Evolutionary conservation across 2,888 invertebrate species (phyloP).

Genomic region (Mythimna lalbum): DNA sequence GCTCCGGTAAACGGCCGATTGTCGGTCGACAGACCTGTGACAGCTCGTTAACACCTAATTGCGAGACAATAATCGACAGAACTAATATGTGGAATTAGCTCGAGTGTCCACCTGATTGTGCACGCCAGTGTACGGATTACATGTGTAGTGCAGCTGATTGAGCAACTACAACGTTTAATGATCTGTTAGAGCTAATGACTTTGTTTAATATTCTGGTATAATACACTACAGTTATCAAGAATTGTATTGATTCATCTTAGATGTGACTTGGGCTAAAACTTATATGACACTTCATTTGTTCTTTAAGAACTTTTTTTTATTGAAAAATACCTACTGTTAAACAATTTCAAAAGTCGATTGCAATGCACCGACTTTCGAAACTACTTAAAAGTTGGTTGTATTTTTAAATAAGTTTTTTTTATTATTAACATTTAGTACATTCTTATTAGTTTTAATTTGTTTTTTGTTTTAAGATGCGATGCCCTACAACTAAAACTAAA

Average conservation of each 20-base stretch:
- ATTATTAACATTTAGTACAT: too few species aligned
- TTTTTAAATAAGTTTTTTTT: too few species aligned
- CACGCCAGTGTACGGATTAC: conserved; percentile 36
- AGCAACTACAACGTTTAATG: conserved; percentile 38
- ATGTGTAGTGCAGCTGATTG: conserved; percentile 42
- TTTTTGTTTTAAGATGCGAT: too few species aligned
- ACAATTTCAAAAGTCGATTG: too few species aligned
- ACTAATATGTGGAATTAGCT: conserved; percentile 62
- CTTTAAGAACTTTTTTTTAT: too few species aligned
- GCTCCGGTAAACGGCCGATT: conserved; percentile 51
- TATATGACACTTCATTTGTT: background rate
- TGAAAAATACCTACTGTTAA: too few species aligned
- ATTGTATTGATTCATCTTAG: background rate
- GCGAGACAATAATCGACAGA: conserved; percentile 63
- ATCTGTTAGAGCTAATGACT: conserved; percentile 34
- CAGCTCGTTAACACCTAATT: conserved; percentile 67
- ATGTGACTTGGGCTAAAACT: background rate
- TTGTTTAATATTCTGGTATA: conserved; percentile 5
- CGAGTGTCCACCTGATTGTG: conserved; percentile 51
- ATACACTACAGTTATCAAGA: background rate
- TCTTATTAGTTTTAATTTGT: too few species aligned
- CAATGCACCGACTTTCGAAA: too few species aligned
- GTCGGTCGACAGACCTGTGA: conserved; percentile 52
- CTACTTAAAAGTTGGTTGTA: too few species aligned
- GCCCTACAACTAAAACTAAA: too few species aligned